Evolutionary conservation across 1,140 invertebrate genomes (phyloP).

Genomic region (Caenorhabditis tropicalis): DNA sequence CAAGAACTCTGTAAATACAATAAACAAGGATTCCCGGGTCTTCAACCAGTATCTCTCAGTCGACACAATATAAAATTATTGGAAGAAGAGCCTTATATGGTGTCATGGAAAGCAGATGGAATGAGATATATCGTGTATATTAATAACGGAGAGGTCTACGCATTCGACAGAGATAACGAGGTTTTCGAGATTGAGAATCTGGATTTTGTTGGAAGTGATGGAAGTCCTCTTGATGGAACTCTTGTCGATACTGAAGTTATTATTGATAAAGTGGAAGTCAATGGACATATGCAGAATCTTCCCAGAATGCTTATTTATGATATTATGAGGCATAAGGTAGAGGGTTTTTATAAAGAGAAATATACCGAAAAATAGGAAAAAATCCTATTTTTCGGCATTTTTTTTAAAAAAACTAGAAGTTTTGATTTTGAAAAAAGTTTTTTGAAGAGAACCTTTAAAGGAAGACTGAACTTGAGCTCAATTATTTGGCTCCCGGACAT

Average conservation of each 20-base stretch:
- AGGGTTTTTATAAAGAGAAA: no score
- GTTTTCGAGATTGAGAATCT: constrained; percentile 81
- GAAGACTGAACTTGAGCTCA: no score
- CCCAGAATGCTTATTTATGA: constrained; percentile 95
- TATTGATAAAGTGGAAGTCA: constrained; percentile 79
- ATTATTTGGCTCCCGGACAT: no score
- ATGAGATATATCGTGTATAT: constrained; percentile 96
- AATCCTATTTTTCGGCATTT: no score
- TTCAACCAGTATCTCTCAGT: constrained; percentile 85
- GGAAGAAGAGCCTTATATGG: constrained; percentile 84
- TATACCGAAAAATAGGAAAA: no score
- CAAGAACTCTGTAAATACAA: constrained; percentile 60
- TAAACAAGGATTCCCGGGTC: constrained; percentile 87
- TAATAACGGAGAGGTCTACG: constrained; percentile 84
- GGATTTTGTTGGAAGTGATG: constrained; percentile 82
- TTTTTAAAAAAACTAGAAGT: no score
- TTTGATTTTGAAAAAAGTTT: no score
- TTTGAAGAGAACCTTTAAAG: no score
- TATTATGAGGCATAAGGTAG: constrained; percentile 83
- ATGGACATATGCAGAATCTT: constrained; percentile 76
- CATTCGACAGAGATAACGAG: constrained; percentile 92
- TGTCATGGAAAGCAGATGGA: constrained; percentile 99
- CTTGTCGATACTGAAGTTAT: constrained; percentile 95
- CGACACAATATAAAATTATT: constrained; percentile 82
- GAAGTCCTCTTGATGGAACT: constrained; percentile 76